Evolutionary conservation across 2,113 vertebrate genomes (phyloP), one percentile per base, ranked within the genome.

Genomic region (Dascyllus trimaculatus): DNA sequence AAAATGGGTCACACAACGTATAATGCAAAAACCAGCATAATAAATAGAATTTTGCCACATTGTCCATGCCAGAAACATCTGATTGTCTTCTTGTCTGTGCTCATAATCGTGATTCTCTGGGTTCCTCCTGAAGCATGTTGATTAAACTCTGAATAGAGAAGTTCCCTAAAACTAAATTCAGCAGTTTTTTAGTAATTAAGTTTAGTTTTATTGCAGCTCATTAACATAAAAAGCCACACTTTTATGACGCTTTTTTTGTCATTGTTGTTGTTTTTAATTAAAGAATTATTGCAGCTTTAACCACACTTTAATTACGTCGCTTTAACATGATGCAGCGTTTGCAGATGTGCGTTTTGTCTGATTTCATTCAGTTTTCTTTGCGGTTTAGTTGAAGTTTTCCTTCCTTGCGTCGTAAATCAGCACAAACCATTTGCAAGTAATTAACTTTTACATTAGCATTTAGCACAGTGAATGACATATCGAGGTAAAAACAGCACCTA

Each of bases 341-440:
- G n/a, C 67, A 81, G 57, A 81, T 77, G 72, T 75, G 48, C 15
- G 54, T 0, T 1, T 53, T n/a, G 40, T 65, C 22, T 38, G 45
- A 57, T 72, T 72, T 78, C 56, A 43, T 49, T 19, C 32, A 58
- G 74, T 25, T 22, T 49, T 68, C 43, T 51, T 53, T 60, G 53
- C 18, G 48, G 53, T 54, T 56, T 53, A 11, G 48, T 53, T 67
- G 15, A 52, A 75, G 61, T 46, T n/a, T n/a, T 18, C 24, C 53
- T 40, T 51, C 22, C 22, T 54, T 1, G 10, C 53, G 45, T 46
- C 29, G 40, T 58, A 67, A 80, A 71, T 80, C 71, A 53, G 72
- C 61, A 71, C 15, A 57, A 57, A 38, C 46, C 72, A 65, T 64
- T 85, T 68, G 11, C 38, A 74, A 48, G 43, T 70, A 61, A 74